Evolutionary conservation across 2,113 vertebrate species (phyloP), one percentile per base, ranked within the genome.

Genomic region (Carassius carassius): DNA sequence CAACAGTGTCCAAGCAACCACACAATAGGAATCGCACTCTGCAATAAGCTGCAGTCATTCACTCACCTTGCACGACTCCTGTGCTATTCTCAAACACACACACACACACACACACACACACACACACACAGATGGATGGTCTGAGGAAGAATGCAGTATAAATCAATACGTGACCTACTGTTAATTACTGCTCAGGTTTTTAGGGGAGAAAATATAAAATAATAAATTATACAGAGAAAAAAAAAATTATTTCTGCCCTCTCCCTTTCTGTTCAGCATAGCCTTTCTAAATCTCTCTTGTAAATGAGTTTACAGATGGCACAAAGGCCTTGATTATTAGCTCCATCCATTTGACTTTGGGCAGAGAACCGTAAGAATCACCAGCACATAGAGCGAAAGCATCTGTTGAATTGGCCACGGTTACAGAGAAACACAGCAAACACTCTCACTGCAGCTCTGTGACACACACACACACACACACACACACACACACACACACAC

Each of bases 1-100:
- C 35, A 78, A 91, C 86, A 23, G 89, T 89, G 63, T 89, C 89
- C 17, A 79, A 87, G 89, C 87, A 86, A 87, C 83, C 19, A 62
- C 88, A 85, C 86, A 87, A 86, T 88, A 86, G 65, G 78, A 88
- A 78, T 86, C 62, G 14, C 78, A 41, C 70, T 86, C 82, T 83
- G 83, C 84, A 84, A 65, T 9, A 25, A 84, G 78, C 87, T 44
- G 78, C 86, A 88, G 74, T 83, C 81, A 85, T 88, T 88, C 86
- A 81, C 63, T 85, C 82, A 54, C 84, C 77, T 82, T 41, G n/a
- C 56, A 83, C 67, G 78, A 89, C 73, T 86, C 32, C 47, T 80
- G 51, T 54, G 32, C 73, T 58, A 60, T 82, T 86, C 85, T 84
- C 65, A 89, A 44, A 79, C 78, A 37, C 32, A 78, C 14, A n/a